phyloP scores from a whole-genome alignment of 2,888 invertebrate species.

The Pterobdella sp. region DNA sequence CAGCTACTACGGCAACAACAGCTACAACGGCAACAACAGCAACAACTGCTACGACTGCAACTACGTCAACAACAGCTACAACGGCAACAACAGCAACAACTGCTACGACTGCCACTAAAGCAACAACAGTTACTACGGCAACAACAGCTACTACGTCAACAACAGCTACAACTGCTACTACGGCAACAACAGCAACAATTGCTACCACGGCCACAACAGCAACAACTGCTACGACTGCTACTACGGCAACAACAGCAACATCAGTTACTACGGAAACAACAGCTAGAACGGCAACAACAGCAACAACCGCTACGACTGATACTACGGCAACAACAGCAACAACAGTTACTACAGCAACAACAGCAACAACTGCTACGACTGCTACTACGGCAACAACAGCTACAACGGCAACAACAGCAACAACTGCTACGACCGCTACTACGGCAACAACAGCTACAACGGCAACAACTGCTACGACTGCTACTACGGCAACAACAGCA shows the following conservation, averaged over 20 bases:
- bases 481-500: neutral
- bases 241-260: neutral
- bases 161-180: slow-evolving; percentile 15
- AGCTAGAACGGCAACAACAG: neutral
- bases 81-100: neutral
- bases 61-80: slow-evolving; percentile 6
- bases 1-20: neutral
- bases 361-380: neutral
- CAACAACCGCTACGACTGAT: neutral
- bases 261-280: neutral
- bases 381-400: neutral
- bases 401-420: neutral
- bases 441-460: neutral
- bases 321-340: neutral
- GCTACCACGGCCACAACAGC: neutral
- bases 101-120: neutral
- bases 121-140: neutral
- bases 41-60: slow-evolving; percentile 12
- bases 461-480: neutral
- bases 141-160: slow-evolving; percentile 5
- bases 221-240: slow-evolving; percentile 3
- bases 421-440: neutral
- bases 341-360: neutral
- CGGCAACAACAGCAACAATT: slow-evolving; percentile 1
- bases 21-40: slow-evolving; percentile 3